Percentiles rank a stretch among this genome's conserved stretches.
These are phyloP conservation scores for Agrilus biguttatus DNA, from an alignment of 2,888 invertebrate genomes.

Conservation along the genomic window DNA sequence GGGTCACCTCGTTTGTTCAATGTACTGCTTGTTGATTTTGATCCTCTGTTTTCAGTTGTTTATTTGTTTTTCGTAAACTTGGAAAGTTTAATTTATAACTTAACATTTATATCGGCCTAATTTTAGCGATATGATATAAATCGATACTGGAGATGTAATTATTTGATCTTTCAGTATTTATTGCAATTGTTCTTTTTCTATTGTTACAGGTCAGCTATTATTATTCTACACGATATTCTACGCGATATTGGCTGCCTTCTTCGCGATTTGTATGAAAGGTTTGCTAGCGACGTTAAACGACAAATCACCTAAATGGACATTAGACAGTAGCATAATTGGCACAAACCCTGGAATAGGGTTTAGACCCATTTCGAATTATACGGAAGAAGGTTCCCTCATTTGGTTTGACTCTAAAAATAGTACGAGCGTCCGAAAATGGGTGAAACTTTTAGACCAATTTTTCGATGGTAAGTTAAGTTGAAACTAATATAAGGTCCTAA, in stretches of 20 bases:
- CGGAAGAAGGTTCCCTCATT: slow-evolving; percentile 45
- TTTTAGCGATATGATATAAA: too few species aligned
- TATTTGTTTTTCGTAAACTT: too few species aligned
- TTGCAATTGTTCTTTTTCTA: slow-evolving; percentile 11
- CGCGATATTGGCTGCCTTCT: slow-evolving; percentile 65
- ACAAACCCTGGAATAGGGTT: slow-evolving; percentile 50
- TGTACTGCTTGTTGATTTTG: too few species aligned
- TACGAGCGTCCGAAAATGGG: slow-evolving; percentile 39
- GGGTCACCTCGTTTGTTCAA: too few species aligned
- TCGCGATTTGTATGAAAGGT: slow-evolving; percentile 74
- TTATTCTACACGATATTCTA: slow-evolving; percentile 85
- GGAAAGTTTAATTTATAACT: too few species aligned
- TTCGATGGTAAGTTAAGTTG: slow-evolving; percentile 35
- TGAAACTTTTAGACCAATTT: slow-evolving; percentile 37
- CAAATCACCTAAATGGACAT: slow-evolving; percentile 58
- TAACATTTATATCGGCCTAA: too few species aligned
- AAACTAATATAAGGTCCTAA: background rate
- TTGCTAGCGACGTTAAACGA: slow-evolving; percentile 56
- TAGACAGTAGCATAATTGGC: slow-evolving; percentile 64
- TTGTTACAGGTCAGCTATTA: slow-evolving; percentile 60
- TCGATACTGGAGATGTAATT: too few species aligned
- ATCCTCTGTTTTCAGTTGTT: too few species aligned
- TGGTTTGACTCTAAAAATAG: slow-evolving; percentile 40
- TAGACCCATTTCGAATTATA: slow-evolving; percentile 39
- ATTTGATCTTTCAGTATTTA: too few species aligned